phyloP scores from a whole-genome alignment of 2,888 invertebrate species.

The Yponomeuta cagnagella region DNA sequence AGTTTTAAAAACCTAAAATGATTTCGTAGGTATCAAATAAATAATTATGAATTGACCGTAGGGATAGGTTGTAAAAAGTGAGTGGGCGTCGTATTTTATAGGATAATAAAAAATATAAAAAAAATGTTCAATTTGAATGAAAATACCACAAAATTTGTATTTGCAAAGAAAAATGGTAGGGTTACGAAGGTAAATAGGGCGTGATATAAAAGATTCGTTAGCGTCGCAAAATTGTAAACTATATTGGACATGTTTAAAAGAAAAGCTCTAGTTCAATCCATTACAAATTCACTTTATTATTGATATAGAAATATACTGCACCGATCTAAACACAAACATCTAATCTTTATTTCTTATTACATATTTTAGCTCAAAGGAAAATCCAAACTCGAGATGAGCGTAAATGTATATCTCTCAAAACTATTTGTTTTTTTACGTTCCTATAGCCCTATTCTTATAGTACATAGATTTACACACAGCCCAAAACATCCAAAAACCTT shows the following conservation, averaged over 20 bases:
- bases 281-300: constrained; percentile 70
- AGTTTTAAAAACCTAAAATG: too few relatives aligned
- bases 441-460: constrained; percentile 34
- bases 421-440: constrained; percentile 45
- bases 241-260: constrained; percentile 28
- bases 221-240: constrained; percentile 52
- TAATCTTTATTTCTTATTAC: constrained; percentile 39
- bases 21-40: too few relatives aligned
- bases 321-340: constrained; percentile 69
- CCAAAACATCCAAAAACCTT: constrained; percentile 64
- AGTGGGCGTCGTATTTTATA: too few relatives aligned
- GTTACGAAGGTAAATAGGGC: constrained; percentile 7
- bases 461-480: constrained; percentile 64
- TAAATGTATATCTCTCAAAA: constrained; percentile 70
- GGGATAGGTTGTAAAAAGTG: too few relatives aligned
- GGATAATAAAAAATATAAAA: background rate
- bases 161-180: constrained; percentile 68
- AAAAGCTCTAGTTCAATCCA: constrained; percentile 49
- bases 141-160: constrained; percentile 6
- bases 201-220: constrained; percentile 35
- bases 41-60: too few relatives aligned
- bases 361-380: constrained; percentile 48
- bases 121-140: background rate
- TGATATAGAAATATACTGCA: constrained; percentile 63
- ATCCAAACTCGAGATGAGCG: constrained; percentile 49